Base-by-base conservation (phyloP, 2,888 invertebrate species). In the Oscheius sp. region DNA sequence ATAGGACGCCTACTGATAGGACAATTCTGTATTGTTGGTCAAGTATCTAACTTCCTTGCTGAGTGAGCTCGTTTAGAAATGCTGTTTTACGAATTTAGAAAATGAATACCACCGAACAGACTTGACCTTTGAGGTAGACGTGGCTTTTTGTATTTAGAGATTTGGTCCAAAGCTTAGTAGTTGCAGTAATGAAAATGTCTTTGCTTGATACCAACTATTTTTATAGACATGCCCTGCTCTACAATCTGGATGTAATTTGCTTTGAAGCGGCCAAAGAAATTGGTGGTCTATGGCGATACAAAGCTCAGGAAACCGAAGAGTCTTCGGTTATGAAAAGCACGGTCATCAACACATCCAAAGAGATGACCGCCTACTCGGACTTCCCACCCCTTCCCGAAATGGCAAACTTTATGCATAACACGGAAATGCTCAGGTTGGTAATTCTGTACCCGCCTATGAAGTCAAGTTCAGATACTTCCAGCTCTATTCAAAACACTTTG, bases 321-420 rank as follows among this genome's bases (percentile, higher is more conserved):
- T 84, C 84, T 0, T 89, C 88, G 0, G 89, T 89, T 7, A 90
- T 89, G 87, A 85, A 89, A 47, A 85, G 86, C 2, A 90, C 90
- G 0, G 86, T 90, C 32, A 90, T 89, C 81, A 90, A 90, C 80
- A 88, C 89, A 2, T 89, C 89, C 70, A 90, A 90, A 81, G 90
- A 89, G 76, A 86, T 90, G 82, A 88, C 85, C 3, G 87, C 90
- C 7, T 90, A 85, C 55, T 89, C 89, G 51, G 89, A 91, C 80
- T 91, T 90, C 77, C 91, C 91, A 1, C 90, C 90, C 0, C 90
- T 90, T 2, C 83, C 85, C 51, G 74, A 78, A 9, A 55, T 76
- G 13, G 79, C 84, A 33, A 84, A 84, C 63, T 84, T 79, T 68
- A 84, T 84, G 84, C 84, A 82, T 59, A 82, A 84, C 70, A 59